Conservation (phyloP, 2,797 vertebrate genomes). For the Tapirus indicus region DNA sequence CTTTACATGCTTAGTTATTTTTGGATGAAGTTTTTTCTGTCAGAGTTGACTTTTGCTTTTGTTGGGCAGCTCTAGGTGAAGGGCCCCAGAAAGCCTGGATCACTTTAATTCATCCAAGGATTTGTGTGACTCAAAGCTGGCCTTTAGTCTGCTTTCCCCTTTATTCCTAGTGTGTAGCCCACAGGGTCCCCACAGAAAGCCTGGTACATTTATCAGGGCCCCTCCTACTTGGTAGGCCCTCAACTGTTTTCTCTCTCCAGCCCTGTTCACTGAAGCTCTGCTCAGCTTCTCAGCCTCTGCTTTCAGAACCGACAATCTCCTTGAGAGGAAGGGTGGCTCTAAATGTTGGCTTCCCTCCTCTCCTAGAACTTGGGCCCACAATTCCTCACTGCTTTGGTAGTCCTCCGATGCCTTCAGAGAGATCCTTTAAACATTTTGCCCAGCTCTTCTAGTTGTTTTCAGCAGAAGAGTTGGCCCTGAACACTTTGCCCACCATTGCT, state of each 20-base stretch:
- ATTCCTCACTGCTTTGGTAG: background rate
- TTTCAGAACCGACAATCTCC: background rate
- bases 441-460: background rate
- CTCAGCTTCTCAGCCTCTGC: background rate
- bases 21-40: background rate
- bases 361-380: background rate
- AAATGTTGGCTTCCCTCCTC: background rate
- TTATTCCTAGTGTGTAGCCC: background rate
- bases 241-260: background rate
- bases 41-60: background rate
- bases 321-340: background rate
- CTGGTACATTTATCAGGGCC: background rate
- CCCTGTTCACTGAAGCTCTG: background rate
- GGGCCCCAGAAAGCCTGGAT: background rate
- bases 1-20: slow-evolving; percentile 11
- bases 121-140: background rate
- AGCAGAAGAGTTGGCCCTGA: too few relatives aligned
- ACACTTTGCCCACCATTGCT: too few relatives aligned
- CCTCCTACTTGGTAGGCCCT: background rate
- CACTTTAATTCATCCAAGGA: background rate
- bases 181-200: background rate
- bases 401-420: background rate
- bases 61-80: background rate
- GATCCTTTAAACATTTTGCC: background rate
- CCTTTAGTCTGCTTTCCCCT: background rate